These are phyloP conservation scores for Diploscapter pachys DNA, from an alignment of 1,140 invertebrate species.

Conservation along the genomic window DNA sequence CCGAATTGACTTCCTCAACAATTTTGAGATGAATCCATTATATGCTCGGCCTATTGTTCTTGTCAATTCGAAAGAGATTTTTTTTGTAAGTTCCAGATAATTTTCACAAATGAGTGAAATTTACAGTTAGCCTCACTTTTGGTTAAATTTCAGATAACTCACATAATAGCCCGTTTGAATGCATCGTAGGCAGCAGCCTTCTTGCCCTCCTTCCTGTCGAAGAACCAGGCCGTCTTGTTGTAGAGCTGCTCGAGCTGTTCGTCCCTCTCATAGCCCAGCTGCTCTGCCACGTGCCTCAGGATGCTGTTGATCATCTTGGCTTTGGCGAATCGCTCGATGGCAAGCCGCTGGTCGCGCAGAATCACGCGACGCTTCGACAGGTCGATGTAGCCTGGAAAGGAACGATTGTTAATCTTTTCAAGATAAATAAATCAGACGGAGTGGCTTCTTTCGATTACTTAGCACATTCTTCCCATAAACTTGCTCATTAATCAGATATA, in stretches of 20 bases:
- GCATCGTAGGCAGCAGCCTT: constrained; percentile 92
- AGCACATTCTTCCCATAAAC: too few relatives aligned
- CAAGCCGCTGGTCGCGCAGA: constrained; percentile 93
- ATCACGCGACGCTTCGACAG: constrained; percentile 96
- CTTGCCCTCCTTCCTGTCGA: constrained; percentile 95
- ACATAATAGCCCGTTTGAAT: constrained; percentile 96
- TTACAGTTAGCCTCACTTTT: too few relatives aligned
- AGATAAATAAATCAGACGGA: too few relatives aligned
- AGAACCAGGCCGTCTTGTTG: constrained; percentile 95
- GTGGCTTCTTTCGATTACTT: too few relatives aligned
- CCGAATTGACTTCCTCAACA: too few relatives aligned
- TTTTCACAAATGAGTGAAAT: too few relatives aligned
- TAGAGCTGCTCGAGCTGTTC: constrained; percentile 91
- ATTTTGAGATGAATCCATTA: too few relatives aligned
- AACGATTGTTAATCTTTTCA: constrained; percentile 15
- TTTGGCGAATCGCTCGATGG: constrained; percentile 95
- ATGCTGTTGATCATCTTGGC: constrained; percentile 86
- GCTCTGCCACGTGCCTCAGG: constrained; percentile 89
- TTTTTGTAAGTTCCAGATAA: too few relatives aligned
- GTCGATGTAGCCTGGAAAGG: constrained; percentile 86
- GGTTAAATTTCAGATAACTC: constrained; percentile 60
- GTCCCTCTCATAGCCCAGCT: constrained; percentile 83
- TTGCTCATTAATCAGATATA: too few relatives aligned
- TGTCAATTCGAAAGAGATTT: too few relatives aligned
- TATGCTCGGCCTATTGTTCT: too few relatives aligned